A percentile compares a stretch with the other conserved stretches of the same genome.
Evolutionary conservation across 2,113 vertebrate genomes (phyloP).

Genomic region (Leptosomus discolor): DNA sequence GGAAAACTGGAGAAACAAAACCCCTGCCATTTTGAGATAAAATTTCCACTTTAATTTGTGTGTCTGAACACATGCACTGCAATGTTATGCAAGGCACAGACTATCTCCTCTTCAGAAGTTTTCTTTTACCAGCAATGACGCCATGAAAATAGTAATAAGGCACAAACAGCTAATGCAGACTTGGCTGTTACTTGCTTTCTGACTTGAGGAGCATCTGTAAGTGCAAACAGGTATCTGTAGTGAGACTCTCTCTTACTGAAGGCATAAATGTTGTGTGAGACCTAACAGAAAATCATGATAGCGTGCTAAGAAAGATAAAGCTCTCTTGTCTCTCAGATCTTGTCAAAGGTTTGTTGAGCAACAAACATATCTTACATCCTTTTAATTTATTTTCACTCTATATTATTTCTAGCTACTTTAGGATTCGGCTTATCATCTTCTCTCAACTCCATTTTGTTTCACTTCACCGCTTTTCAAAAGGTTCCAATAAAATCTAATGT

Average conservation of each 20-base stretch:
- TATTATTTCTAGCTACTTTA: background rate
- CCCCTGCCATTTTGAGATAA: background rate
- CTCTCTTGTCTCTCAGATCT: background rate
- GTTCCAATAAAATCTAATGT: background rate
- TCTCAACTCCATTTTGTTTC: constrained; percentile 35
- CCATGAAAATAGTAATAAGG: background rate
- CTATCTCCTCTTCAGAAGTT: background rate
- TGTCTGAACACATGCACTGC: background rate
- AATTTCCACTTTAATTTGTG: background rate
- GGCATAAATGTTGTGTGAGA: background rate
- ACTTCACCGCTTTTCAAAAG: background rate
- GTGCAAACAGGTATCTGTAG: background rate
- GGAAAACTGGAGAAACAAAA: background rate
- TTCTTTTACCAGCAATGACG: background rate
- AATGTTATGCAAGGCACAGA: background rate
- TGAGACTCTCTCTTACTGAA: background rate
- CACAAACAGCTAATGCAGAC: background rate
- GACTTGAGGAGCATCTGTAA: background rate
- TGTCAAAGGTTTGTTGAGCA: constrained; percentile 13
- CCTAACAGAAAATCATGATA: background rate
- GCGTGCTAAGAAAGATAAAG: background rate
- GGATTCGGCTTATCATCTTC: constrained; percentile 19
- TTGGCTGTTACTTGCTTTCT: background rate
- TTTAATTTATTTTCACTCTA: constrained; percentile 4
- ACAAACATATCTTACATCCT: background rate